Percentiles rank a stretch among this genome's conserved stretches.
Conservation (phyloP, 2,797 vertebrate species). For the Pterois miles region DNA sequence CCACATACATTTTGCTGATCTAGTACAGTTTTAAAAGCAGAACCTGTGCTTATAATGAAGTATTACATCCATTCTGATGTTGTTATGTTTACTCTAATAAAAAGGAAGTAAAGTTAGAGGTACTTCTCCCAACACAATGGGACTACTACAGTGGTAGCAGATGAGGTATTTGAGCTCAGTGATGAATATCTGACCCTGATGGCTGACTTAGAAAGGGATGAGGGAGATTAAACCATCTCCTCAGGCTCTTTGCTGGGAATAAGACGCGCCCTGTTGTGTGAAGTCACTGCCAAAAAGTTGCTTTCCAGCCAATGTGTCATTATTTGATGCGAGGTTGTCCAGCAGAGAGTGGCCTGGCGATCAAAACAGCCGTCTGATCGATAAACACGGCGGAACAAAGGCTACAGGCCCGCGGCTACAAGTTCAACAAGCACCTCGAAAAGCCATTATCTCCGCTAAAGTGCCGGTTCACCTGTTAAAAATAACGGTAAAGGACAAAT, state of each 20-base stretch:
- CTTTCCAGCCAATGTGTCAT: slow-evolving; percentile 24
- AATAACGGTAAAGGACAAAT: slow-evolving; percentile 81
- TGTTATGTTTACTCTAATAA: not conserved
- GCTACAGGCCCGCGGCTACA: slow-evolving; percentile 10
- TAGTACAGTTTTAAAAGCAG: not conserved
- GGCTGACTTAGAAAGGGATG: not conserved
- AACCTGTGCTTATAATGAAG: not conserved
- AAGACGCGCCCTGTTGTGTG: slow-evolving; percentile 11
- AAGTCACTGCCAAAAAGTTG: slow-evolving; percentile 34
- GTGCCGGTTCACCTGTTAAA: slow-evolving; percentile 75
- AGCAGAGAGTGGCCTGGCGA: slow-evolving; percentile 2
- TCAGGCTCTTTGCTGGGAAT: not conserved
- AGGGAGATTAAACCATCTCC: not conserved
- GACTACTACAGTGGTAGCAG: not conserved
- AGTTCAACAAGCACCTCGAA: slow-evolving; percentile 26
- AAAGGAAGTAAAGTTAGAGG: not conserved
- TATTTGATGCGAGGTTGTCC: not conserved
- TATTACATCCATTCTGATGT: not conserved
- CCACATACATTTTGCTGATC: not conserved
- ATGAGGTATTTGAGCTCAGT: not conserved
- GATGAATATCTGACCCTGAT: not conserved
- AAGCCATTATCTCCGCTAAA: not conserved
- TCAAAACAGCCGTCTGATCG: slow-evolving; percentile 35
- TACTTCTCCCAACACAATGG: not conserved
- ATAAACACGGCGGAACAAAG: slow-evolving; percentile 66